phyloP scores from a whole-genome alignment of 2,888 invertebrate genomes.

The Parapristionchus giblindavisi region DNA sequence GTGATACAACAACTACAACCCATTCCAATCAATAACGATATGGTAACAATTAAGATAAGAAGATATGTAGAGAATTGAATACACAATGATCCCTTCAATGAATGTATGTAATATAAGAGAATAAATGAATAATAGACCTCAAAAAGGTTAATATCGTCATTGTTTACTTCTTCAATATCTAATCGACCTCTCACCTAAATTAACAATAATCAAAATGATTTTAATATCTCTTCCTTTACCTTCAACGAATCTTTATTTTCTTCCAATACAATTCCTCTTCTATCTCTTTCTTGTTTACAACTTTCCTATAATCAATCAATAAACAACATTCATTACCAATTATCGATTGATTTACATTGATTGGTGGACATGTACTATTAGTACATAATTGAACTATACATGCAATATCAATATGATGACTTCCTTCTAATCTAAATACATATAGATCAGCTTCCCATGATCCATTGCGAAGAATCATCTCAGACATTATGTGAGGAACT shows the following conservation, averaged over 20 bases:
- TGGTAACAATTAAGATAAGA: background rate
- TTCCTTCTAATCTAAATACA: conserved; percentile 68
- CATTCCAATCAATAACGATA: background rate
- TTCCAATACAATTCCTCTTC: background rate
- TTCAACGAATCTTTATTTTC: conserved; percentile 5
- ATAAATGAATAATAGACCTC: background rate
- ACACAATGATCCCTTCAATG: conserved; percentile 17
- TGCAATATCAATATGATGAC: conserved; percentile 63
- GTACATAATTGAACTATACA: conserved; percentile 54
- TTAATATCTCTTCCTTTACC: background rate
- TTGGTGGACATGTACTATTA: background rate
- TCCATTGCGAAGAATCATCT: conserved; percentile 50
- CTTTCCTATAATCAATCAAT: background rate
- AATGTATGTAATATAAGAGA: background rate
- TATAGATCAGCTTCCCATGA: conserved; percentile 65
- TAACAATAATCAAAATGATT: background rate
- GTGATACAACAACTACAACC: background rate
- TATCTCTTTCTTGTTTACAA: conserved; percentile 10
- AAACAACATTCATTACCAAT: background rate
- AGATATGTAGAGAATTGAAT: conserved; percentile 13
- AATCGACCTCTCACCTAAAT: conserved; percentile 23
- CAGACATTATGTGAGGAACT: conserved; percentile 64
- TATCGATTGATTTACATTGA: background rate
- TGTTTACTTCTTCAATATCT: too few species aligned
- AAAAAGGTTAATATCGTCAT: background rate